Conservation (phyloP, 2,888 invertebrate species). For the Sepioteuthis lessoniana region DNA sequence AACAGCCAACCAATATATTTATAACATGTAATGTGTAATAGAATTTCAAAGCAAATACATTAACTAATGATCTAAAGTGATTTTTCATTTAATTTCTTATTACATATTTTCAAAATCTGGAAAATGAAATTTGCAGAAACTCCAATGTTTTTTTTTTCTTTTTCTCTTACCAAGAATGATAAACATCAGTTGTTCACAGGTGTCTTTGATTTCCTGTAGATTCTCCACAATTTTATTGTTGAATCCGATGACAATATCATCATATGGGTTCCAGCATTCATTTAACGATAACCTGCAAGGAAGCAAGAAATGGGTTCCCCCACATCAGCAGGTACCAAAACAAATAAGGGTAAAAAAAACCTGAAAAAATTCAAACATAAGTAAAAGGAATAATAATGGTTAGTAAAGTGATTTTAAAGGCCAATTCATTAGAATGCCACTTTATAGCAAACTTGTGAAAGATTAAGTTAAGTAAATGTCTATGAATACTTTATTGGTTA, state of each 20-base stretch:
- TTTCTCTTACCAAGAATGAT: constrained; percentile 66
- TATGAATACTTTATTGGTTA: too few species aligned
- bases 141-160: constrained; percentile 58
- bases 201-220: constrained; percentile 63
- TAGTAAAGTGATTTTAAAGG: too few species aligned
- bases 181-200: constrained; percentile 65
- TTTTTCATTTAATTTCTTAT: background rate
- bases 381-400: too few species aligned
- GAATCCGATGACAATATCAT: constrained; percentile 65
- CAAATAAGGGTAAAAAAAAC: background rate
- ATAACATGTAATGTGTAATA: too few species aligned
- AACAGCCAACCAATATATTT: too few species aligned
- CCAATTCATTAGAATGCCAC: too few species aligned
- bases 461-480: too few species aligned
- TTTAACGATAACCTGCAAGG: constrained; percentile 57
- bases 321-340: constrained; percentile 33
- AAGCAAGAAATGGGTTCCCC: background rate
- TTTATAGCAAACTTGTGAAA: too few species aligned
- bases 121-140: background rate
- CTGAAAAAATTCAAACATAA: too few species aligned
- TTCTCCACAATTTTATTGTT: constrained; percentile 62
- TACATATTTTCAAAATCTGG: too few species aligned
- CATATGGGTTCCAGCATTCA: constrained; percentile 61
- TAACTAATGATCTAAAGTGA: too few species aligned
- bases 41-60: too few species aligned